A percentile compares a stretch with the other conserved stretches of the same genome.
Evolutionary conservation across 1,140 invertebrate genomes (phyloP).

Genomic region (Aphelinus certus): DNA sequence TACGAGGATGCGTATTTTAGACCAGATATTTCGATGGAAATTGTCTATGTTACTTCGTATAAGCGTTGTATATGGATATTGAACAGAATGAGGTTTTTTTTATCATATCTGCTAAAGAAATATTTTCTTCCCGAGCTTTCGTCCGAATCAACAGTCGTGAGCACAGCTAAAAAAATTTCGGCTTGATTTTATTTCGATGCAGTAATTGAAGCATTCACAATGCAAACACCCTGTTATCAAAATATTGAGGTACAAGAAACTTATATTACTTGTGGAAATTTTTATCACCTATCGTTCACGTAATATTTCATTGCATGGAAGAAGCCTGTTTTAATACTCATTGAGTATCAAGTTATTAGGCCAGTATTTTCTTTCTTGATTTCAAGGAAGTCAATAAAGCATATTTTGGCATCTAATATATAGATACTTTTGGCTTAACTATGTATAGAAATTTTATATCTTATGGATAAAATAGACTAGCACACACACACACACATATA

Average conservation of each 20-base stretch:
- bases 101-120: no score
- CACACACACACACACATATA: slow-evolving; percentile 5
- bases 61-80: no score
- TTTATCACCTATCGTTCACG: slow-evolving; percentile 6
- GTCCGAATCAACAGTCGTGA: neutral
- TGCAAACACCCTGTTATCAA: slow-evolving; percentile 11
- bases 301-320: slow-evolving; percentile 14
- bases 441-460: neutral
- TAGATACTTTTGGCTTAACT: no score
- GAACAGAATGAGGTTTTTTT: no score
- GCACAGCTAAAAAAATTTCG: slow-evolving; percentile 1
- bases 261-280: neutral
- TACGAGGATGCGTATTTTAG: no score
- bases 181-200: neutral
- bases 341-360: slow-evolving; percentile 14
- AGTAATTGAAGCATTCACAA: neutral
- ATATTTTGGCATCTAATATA: slow-evolving; percentile 6
- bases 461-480: slow-evolving; percentile 2
- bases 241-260: slow-evolving; percentile 17
- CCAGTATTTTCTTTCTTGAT: neutral
- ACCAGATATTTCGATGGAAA: no score
- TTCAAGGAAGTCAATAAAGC: neutral
- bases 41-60: no score
- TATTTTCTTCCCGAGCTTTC: slow-evolving; percentile 2
- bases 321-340: slow-evolving; percentile 1